Conservation (phyloP, 2,888 invertebrate genomes). For the Cryptus armator region DNA sequence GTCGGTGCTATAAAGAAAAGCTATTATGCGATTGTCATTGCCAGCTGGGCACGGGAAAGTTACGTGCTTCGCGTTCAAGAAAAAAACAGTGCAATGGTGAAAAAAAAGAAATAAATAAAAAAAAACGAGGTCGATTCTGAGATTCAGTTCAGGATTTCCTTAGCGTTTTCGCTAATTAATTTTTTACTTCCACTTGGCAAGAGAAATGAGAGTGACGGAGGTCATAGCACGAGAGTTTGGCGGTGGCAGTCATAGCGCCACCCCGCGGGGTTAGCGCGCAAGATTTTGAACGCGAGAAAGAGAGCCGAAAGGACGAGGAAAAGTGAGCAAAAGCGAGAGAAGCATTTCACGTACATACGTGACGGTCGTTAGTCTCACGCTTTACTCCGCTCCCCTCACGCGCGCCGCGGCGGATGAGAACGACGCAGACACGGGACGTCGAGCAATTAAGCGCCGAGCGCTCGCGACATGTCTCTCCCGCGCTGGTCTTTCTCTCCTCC, state of each 20-base stretch:
- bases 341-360: constrained; percentile 59
- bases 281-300: constrained; percentile 45
- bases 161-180: constrained; percentile 48
- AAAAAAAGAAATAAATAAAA: background rate
- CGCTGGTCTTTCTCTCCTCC: constrained; percentile 42
- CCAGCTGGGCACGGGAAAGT: constrained; percentile 31
- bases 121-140: constrained; percentile 17
- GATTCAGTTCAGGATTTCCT: constrained; percentile 34
- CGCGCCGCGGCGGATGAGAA: constrained; percentile 36
- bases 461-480: constrained; percentile 58
- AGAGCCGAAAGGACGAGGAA: background rate
- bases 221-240: constrained; percentile 28
- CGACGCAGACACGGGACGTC: constrained; percentile 51
- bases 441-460: constrained; percentile 70
- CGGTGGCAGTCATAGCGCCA: background rate
- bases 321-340: constrained; percentile 36
- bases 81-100: background rate
- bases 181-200: constrained; percentile 40
- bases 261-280: background rate
- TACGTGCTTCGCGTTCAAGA: constrained; percentile 36
- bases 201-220: constrained; percentile 14
- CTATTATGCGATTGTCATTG: constrained; percentile 44
- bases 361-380: constrained; percentile 63
- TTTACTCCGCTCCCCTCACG: constrained; percentile 24
- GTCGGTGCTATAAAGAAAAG: constrained; percentile 12